Percentiles rank a stretch among this genome's conserved stretches.
Evolutionary conservation across 2,113 vertebrate species (phyloP).

Genomic region (Sceloporus undulatus): DNA sequence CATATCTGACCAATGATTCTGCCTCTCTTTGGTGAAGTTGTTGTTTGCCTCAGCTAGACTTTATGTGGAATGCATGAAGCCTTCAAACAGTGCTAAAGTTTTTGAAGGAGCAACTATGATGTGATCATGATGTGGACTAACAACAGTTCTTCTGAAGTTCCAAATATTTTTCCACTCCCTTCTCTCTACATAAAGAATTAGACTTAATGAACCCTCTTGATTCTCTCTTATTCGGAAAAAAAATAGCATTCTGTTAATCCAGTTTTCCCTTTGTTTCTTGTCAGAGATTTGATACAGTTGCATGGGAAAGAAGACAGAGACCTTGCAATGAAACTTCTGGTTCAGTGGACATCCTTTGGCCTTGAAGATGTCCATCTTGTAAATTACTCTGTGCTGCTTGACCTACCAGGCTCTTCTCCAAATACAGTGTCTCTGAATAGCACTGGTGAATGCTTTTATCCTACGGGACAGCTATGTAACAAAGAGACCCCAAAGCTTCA

Average conservation of each 20-base stretch:
- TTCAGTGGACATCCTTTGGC: slow-evolving; percentile 86
- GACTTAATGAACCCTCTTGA: not conserved
- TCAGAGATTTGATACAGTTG: slow-evolving; percentile 81
- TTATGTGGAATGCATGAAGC: not conserved
- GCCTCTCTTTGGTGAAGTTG: no score
- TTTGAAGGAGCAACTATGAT: not conserved
- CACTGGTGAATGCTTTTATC: slow-evolving; percentile 87
- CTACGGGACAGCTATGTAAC: slow-evolving; percentile 84
- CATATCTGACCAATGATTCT: not conserved
- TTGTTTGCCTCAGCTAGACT: no score
- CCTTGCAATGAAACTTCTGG: slow-evolving; percentile 80
- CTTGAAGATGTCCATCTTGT: slow-evolving; percentile 85
- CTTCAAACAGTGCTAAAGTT: not conserved
- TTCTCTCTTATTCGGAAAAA: not conserved
- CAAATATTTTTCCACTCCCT: not conserved
- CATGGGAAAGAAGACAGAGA: slow-evolving; percentile 76
- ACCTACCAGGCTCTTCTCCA: slow-evolving; percentile 83
- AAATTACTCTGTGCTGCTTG: slow-evolving; percentile 91
- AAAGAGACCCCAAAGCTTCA: slow-evolving; percentile 62
- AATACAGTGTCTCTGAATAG: slow-evolving; percentile 85
- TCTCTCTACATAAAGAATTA: not conserved
- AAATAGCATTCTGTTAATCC: not conserved
- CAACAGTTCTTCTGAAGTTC: not conserved
- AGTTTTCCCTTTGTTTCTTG: slow-evolving; percentile 40
- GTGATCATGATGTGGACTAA: not conserved